A percentile compares a stretch with the other conserved stretches of the same genome.
Conservation (phyloP, 2,797 vertebrate genomes). For the Malurus leucopterus region DNA sequence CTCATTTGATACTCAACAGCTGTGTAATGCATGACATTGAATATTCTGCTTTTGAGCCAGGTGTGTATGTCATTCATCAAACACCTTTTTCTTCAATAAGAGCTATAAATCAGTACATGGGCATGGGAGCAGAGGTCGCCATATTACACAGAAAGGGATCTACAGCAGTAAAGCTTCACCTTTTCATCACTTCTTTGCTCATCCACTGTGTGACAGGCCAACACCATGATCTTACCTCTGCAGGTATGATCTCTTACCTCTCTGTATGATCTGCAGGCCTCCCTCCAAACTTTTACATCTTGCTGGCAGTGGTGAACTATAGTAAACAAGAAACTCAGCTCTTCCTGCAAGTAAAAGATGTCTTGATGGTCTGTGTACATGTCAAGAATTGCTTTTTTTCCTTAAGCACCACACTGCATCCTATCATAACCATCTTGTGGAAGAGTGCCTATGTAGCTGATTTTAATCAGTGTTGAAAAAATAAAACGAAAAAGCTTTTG, state of each 20-base stretch:
- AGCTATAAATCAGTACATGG: neutral
- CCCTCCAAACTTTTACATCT: neutral
- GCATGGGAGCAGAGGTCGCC: neutral
- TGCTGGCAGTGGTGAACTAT: neutral
- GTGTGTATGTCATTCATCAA: neutral
- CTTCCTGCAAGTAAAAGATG: neutral
- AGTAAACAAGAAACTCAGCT: neutral
- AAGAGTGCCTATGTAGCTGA: neutral
- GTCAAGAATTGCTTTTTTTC: neutral
- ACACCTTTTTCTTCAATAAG: neutral
- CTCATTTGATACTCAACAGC: neutral
- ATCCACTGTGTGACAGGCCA: neutral
- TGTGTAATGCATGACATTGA: neutral
- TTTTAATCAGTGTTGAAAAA: neutral
- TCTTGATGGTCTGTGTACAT: neutral
- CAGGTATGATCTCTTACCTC: no score
- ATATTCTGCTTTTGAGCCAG: neutral
- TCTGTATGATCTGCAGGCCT: neutral
- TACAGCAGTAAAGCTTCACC: neutral
- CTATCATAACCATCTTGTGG: neutral
- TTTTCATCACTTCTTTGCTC: neutral
- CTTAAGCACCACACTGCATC: neutral
- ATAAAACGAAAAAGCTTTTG: neutral
- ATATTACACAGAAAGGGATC: neutral
- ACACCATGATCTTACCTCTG: neutral